Conservation (phyloP, 2,888 invertebrate genomes). For the Griposia aprilina region DNA sequence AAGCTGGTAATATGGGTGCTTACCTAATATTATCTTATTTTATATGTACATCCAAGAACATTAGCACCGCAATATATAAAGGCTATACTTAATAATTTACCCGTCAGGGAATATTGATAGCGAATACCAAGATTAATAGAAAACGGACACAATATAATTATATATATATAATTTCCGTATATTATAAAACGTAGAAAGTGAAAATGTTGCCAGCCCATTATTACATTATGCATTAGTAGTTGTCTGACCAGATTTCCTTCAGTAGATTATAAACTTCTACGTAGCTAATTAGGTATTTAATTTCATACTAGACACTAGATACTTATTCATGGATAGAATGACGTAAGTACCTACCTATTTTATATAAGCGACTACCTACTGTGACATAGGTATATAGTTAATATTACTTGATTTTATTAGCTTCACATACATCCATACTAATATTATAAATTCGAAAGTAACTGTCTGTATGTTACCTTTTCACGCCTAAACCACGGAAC, state of each 20-base stretch:
- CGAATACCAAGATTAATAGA: conserved; percentile 25
- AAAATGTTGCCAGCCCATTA: conserved; percentile 35
- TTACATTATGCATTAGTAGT: conserved; percentile 19
- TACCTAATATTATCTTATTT: neutral
- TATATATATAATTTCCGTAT: conserved; percentile 37
- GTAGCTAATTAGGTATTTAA: conserved; percentile 20
- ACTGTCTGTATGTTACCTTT: too few species aligned
- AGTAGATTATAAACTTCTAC: conserved; percentile 20
- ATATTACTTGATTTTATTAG: conserved; percentile 8
- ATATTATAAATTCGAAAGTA: too few species aligned
- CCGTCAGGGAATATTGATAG: conserved; percentile 37
- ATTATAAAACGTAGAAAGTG: conserved; percentile 54
- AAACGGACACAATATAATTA: conserved; percentile 21
- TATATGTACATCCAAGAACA: neutral
- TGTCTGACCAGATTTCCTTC: conserved; percentile 42
- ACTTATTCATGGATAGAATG: neutral
- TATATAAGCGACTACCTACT: conserved; percentile 1
- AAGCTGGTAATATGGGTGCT: neutral
- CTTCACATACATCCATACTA: too few species aligned
- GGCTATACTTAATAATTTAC: conserved; percentile 11
- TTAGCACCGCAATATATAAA: neutral
- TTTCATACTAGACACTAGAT: conserved; percentile 14
- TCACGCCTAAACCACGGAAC: too few species aligned
- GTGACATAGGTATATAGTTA: neutral
- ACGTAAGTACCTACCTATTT: neutral